Base-by-base conservation (phyloP, 1,140 invertebrate genomes). In the Reticulitermes speratus region DNA sequence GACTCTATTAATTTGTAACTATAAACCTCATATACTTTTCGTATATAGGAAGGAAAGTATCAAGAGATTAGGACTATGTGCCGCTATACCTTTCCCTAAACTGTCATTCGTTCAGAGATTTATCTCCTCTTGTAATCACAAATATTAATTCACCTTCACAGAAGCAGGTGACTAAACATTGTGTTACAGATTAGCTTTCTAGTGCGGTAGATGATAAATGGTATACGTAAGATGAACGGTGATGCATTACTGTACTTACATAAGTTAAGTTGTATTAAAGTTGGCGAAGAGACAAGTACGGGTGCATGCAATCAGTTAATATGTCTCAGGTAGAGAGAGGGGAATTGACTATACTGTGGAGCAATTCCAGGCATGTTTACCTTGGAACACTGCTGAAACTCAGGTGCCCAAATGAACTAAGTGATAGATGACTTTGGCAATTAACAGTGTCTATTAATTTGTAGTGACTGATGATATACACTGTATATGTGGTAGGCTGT, bases 381-480 rank as follows among this genome's bases (percentile, higher is more conserved):
- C 59, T 9, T 23, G 8, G 59, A 25, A 21, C 19, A 8, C 7
- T 16, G 16, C 48, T 48, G 48, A 19, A 19, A 23, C 65, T 75
- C 25, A 75, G n/a, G 65, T 75, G n/a, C 65, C n/a, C n/a, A 75
- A 75, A 75, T 75, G 65, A 75, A 75, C 65, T 25, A 14, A 9
- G n/a, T 75, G 65, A 75, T 75, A 30, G 65, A 75, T 75, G 65
- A 30, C 65, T 25, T 16, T 30, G 65, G 65, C 65, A 75, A 75
- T 75, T 75, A 75, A 30, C 65, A 2, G 65, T 75, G 65, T 75
- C 25, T 75, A 75, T 75, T 75, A 75, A 75, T 75, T 30, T 75
- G 65, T 75, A 25, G 65, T 75, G 65, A 75, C 65, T 75, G n/a
- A 75, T 75, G 65, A 75, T 25, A 75, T 75, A 75, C n/a, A n/a